Base-by-base conservation (phyloP, 2,888 invertebrate genomes). In the Gordius sp. region DNA sequence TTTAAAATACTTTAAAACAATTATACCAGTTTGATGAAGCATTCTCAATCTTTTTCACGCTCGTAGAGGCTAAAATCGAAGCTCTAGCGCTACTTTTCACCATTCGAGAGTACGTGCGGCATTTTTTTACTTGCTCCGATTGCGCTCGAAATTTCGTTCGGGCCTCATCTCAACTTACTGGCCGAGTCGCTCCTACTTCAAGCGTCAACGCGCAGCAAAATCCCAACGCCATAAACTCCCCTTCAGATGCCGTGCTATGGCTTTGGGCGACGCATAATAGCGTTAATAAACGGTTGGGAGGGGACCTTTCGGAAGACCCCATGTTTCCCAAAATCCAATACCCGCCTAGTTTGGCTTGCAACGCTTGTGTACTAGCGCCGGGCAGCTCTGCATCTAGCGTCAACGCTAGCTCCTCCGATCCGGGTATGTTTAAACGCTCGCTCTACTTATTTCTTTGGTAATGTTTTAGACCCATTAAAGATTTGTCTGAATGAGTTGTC, bases 121-220 rank as follows among this genome's bases (percentile, higher is more conserved):
- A 83, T 68, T 97, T 85, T 73, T 89, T 97, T 69, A 84, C 87
- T 1, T 97, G 97, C 67, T 75, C 78, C 1, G 82, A 84, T 59
- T 97, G 93, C 67, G 75, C 82, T 1, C 69, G 78, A 64, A 86
- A 97, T 72, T 97, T 97, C 67, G 74, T 80, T 66, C 74, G 76
- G 60, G 86, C 87, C 83, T 79, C 86, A 8, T 25, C 55, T 54
- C 26, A 26, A 8, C 26, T 54, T 13, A 27, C 26, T 16, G 8
- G 13, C 8, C 13, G n/a, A 39, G 39, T 39, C n/a, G n/a, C 39
- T 39, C 8, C 39, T 39, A n/a, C n/a, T n/a, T n/a, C n/a, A n/a
- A n/a, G n/a, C n/a, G n/a, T n/a, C n/a, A n/a, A n/a, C n/a, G n/a
- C n/a, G n/a, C n/a, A n/a, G n/a, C n/a, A n/a, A n/a, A n/a, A n/a